A percentile compares a stretch with the other conserved stretches of the same genome.
phyloP scores from a whole-genome alignment of 1,140 invertebrate species.

The Aphelinus certus region DNA sequence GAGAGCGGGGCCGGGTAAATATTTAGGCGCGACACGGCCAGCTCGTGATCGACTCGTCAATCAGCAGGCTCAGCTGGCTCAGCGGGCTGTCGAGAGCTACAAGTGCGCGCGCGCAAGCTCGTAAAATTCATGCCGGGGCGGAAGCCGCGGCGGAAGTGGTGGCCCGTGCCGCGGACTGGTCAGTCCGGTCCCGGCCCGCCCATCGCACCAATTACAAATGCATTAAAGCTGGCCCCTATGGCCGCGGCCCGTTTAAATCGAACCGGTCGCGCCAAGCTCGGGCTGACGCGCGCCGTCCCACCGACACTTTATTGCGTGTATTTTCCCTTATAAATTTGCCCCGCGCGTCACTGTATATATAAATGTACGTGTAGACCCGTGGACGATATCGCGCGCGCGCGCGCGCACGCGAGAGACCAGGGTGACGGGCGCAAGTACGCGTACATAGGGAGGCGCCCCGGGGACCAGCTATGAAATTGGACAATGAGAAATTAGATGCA shows the following conservation, averaged over 20 bases:
- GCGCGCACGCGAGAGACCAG: not conserved
- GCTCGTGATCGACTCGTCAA: constrained; percentile 30
- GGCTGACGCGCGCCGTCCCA: not conserved
- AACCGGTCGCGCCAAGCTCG: constrained; percentile 38
- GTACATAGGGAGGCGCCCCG: not conserved
- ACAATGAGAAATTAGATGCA: constrained; percentile 57
- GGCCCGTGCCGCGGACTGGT: constrained; percentile 47
- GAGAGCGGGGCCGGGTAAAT: constrained; percentile 14
- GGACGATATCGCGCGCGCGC: not conserved
- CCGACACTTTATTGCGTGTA: constrained; percentile 58
- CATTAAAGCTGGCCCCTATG: constrained; percentile 56
- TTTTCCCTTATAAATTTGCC: constrained; percentile 61
- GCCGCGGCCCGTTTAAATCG: constrained; percentile 53
- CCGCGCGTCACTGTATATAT: not conserved
- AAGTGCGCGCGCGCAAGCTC: not conserved
- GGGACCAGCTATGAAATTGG: constrained; percentile 46
- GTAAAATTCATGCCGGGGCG: constrained; percentile 13
- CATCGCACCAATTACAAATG: constrained; percentile 63
- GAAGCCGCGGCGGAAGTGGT: not conserved
- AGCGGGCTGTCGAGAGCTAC: not conserved
- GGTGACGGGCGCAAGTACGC: not conserved
- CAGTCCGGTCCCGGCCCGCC: constrained; percentile 58
- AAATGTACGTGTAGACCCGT: too few species aligned
- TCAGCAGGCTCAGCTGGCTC: not conserved
- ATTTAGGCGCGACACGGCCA: not conserved